Conservation (phyloP, 2,797 vertebrate genomes). For the Notoglanidium macrostoma region DNA sequence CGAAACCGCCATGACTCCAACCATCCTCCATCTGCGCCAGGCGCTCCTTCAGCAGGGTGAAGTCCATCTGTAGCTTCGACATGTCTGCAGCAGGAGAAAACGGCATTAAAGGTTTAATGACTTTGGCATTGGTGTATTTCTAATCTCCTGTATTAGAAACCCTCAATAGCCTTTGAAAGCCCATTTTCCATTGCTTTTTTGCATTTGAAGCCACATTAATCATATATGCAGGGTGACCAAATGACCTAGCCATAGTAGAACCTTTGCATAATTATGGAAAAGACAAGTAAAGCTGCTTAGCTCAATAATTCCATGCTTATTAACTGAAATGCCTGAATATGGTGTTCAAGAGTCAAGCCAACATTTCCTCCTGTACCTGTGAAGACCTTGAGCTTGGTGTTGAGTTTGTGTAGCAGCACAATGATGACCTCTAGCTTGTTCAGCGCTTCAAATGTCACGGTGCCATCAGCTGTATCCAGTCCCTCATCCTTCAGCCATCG, state of each 20-base stretch:
- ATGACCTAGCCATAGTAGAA: neutral
- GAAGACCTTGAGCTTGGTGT: conserved; percentile 88
- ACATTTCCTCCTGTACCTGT: conserved; percentile 66
- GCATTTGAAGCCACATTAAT: neutral
- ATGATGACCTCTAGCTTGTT: conserved; percentile 92
- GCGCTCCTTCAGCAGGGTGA: conserved; percentile 84
- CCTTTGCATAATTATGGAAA: neutral
- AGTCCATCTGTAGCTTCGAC: conserved; percentile 88
- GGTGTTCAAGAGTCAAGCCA: neutral
- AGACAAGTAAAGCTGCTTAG: neutral
- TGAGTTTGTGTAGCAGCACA: conserved; percentile 86
- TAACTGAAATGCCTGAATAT: neutral
- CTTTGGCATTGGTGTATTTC: neutral
- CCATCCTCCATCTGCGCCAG: conserved; percentile 81
- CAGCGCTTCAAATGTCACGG: conserved; percentile 82
- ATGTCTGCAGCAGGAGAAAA: conserved; percentile 77
- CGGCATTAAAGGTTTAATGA: neutral
- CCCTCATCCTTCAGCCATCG: conserved; percentile 81
- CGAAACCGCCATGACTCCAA: conserved; percentile 87
- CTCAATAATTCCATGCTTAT: neutral
- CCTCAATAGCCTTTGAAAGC: too few species aligned
- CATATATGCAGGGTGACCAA: neutral
- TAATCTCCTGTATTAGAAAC: neutral
- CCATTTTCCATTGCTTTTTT: neutral
- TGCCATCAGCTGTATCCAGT: conserved; percentile 76